Base-by-base conservation (phyloP, 2,797 vertebrate genomes). In the Anomalospiza imberbis region DNA sequence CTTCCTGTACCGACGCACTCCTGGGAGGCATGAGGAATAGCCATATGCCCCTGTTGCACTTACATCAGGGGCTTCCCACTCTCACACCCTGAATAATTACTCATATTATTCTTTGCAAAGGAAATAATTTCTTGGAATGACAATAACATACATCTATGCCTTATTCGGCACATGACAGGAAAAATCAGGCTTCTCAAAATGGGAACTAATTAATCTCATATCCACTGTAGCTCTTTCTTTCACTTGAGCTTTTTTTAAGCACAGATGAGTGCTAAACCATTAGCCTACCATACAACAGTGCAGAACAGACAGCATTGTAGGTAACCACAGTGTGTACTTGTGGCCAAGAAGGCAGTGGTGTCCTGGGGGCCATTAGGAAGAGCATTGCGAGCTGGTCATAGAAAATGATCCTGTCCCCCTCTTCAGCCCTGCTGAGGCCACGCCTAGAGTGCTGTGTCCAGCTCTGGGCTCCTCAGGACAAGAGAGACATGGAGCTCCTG, bases 321-420 rank as follows among this genome's bases (percentile, higher is more conserved):
- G 12, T 17, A 53, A 42, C 34, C 18, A 54, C 34, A 74, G 31
- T 2, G 21, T 7, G 26, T 34, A 1, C 12, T 4, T 13, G 26
- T 42, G 47, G 4, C 21, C 61, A 36, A 24, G 26, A 54, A 48
- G 12, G 17, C 14, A 22, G 1, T 9, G 25, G 8, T 34, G 10
- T 22, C 40, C 47, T 34, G 54, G 17, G 17, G 7, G 2, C 2
- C 47, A 13, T 60, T 31, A 80, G n/a, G 34, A 47, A 22, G 5
- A 34, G 5, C 21, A 40, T 1, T 31, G 12, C 21, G 38, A 67
- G 38, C 8, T 66, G 40, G 11, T 7, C 0, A 2, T 3, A 12
- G 6, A 2, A 73, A 58, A 21, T 22, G 53, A 40, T 53, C 29
- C 61, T 53, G 25, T 3, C 17, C 5, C 17, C 4, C 17, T n/a